Percentiles rank a stretch among this genome's conserved stretches.
phyloP scores from a whole-genome alignment of 2,797 vertebrate species.

The Oreortyx pictus region DNA sequence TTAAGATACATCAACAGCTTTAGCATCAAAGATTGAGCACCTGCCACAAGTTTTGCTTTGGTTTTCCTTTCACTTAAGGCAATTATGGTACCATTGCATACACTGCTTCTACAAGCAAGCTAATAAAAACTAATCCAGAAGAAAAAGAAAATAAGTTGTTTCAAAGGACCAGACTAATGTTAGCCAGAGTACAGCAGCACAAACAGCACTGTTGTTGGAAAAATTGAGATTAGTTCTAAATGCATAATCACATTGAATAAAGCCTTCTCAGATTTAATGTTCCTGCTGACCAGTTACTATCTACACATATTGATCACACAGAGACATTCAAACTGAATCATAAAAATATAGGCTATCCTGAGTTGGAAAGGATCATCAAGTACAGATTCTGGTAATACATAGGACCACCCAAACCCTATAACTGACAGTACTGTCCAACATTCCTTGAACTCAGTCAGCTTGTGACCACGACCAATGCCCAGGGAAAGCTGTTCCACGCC shows the following conservation, averaged over 20 bases:
- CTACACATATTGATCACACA: rapidly evolving
- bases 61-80: not conserved
- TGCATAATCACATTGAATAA: not conserved
- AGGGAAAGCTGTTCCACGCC: not conserved
- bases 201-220: not conserved
- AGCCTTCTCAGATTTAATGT: not conserved
- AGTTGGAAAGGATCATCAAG: not conserved
- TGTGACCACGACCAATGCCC: not conserved
- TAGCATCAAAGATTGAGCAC: not conserved
- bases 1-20: not conserved
- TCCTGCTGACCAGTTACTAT: not conserved
- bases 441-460: not conserved
- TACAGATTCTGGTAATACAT: not conserved
- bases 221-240: not conserved
- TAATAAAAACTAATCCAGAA: not conserved
- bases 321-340: not conserved
- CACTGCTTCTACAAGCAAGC: not conserved
- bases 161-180: not conserved
- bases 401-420: not conserved
- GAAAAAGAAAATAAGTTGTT: not conserved
- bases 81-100: not conserved
- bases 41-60: not conserved
- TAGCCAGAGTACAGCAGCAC: rapidly evolving
- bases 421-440: not conserved
- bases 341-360: not conserved